Conservation (phyloP, 2,888 invertebrate genomes). For the Sussaba pulchella region DNA sequence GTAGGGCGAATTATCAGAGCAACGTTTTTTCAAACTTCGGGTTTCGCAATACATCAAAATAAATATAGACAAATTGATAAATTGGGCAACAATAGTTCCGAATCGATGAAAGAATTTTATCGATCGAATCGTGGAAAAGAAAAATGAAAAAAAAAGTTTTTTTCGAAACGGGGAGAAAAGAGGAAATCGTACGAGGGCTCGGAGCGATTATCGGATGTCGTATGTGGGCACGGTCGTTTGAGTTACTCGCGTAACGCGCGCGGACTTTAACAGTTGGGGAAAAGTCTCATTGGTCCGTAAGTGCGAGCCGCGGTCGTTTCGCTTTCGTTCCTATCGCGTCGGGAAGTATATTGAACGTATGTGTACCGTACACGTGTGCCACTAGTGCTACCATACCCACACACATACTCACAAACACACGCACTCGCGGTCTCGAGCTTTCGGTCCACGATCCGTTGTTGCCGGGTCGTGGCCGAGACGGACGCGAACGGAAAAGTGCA, state of each 20-base stretch:
- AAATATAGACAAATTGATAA: too few relatives aligned
- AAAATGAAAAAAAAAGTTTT: too few relatives aligned
- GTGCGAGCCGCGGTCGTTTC: constrained; percentile 20
- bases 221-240: not conserved
- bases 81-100: not conserved
- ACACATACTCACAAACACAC: too few relatives aligned
- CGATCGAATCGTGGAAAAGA: too few relatives aligned
- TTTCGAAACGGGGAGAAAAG: not conserved
- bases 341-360: constrained; percentile 29
- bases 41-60: not conserved
- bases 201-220: not conserved
- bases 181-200: not conserved
- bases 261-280: constrained; percentile 4
- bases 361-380: not conserved
- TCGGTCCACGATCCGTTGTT: not conserved
- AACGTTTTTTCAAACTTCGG: too few relatives aligned
- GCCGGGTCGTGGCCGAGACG: not conserved
- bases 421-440: too few relatives aligned
- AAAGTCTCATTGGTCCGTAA: constrained; percentile 34
- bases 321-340: not conserved
- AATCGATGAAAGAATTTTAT: not conserved
- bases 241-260: constrained; percentile 19
- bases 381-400: too few relatives aligned
- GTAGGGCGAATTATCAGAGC: too few relatives aligned
- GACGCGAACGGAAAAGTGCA: constrained; percentile 4